Evolutionary conservation across 1,140 invertebrate genomes (phyloP).

Genomic region (Apis dorsata): DNA sequence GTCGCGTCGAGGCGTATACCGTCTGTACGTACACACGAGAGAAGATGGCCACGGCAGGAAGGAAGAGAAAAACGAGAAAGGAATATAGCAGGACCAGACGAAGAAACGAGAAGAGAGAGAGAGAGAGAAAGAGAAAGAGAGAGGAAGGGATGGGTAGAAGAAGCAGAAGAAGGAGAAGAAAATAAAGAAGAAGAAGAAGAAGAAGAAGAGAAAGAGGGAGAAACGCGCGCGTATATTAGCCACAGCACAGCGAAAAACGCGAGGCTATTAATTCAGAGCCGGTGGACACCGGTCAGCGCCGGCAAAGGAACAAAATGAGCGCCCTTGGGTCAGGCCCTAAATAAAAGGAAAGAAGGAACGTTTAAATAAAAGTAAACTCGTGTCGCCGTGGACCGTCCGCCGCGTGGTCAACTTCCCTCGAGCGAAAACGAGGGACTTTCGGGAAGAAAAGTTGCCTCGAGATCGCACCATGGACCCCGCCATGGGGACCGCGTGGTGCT

Average conservation of each 20-base stretch:
- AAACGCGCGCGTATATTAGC: conserved; percentile 43
- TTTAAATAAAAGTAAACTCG: conserved; percentile 80
- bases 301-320: conserved; percentile 78
- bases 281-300: conserved; percentile 74
- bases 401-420: conserved; percentile 48
- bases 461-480: not conserved
- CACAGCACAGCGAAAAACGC: conserved; percentile 71
- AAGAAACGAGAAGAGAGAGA: conserved; percentile 29
- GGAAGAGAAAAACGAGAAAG: conserved; percentile 41
- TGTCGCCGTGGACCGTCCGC: conserved; percentile 65
- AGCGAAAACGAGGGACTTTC: conserved; percentile 22
- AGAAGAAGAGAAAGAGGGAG: conserved; percentile 7
- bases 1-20: conserved; percentile 35
- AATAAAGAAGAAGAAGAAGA: not conserved
- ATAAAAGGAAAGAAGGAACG: conserved; percentile 76
- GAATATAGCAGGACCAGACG: too few relatives aligned
- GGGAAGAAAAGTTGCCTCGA: conserved; percentile 47
- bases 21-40: not conserved
- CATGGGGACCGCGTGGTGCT: not conserved
- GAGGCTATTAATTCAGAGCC: conserved; percentile 77
- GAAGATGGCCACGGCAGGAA: conserved; percentile 34
- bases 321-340: conserved; percentile 76
- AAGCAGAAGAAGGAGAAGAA: not conserved
- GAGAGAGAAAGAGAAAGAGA: too few relatives aligned
- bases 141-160: too few relatives aligned